phyloP scores from a whole-genome alignment of 2,888 invertebrate genomes.

The Hybos culiciformis region DNA sequence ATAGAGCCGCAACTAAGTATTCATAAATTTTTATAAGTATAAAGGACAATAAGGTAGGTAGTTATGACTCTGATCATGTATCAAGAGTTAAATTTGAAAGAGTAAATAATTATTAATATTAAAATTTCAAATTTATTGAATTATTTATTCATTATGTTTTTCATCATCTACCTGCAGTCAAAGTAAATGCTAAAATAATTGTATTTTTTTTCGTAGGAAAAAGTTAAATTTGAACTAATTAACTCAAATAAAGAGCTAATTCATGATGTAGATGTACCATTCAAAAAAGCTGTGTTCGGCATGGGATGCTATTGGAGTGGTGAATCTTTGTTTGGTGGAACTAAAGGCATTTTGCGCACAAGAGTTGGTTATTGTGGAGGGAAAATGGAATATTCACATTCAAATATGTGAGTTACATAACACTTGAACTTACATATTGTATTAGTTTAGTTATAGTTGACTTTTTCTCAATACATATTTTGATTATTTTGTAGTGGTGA shows the following conservation, averaged over 20 bases:
- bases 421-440: not conserved
- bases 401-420: slow-evolving; percentile 62
- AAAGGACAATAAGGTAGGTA: too few species aligned
- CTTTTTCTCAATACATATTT: slow-evolving; percentile 5
- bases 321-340: slow-evolving; percentile 56
- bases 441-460: not conserved
- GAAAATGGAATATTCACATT: slow-evolving; percentile 60
- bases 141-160: too few species aligned
- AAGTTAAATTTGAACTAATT: slow-evolving; percentile 4
- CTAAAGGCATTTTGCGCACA: slow-evolving; percentile 58
- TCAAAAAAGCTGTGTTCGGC: slow-evolving; percentile 55
- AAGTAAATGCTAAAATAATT: too few species aligned
- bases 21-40: too few species aligned
- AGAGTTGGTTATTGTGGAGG: slow-evolving; percentile 83
- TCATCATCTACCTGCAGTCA: too few species aligned
- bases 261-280: slow-evolving; percentile 12
- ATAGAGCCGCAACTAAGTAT: too few species aligned
- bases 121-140: too few species aligned
- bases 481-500: slow-evolving; percentile 51
- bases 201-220: not conserved
- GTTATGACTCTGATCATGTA: too few species aligned
- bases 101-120: too few species aligned
- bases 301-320: slow-evolving; percentile 85
- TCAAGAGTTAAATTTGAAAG: too few species aligned
- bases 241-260: slow-evolving; percentile 5